Base-by-base conservation (phyloP, 2,113 vertebrate genomes). In the Romanogobio albipinnatus region DNA sequence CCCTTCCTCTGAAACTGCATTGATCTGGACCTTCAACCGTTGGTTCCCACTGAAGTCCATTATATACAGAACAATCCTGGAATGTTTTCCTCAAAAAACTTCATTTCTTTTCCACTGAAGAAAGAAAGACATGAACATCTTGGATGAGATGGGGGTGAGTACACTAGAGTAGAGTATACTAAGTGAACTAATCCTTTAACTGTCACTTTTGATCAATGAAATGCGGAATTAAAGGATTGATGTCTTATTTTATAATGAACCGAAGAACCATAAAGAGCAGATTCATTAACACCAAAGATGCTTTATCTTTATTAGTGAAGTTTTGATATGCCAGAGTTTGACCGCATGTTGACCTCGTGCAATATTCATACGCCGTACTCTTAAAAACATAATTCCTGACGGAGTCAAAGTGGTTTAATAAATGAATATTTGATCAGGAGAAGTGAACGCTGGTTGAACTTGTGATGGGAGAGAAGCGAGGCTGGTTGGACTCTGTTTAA, bases 381-480 rank as follows among this genome's bases (percentile, higher is more conserved):
- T 17, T 79, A 24, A 79, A 79, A 24, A 79, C 62, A 51, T 66
- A 26, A 81, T 49, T 81, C 59, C 29, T 59, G 10, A 33, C 9
- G 17, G 53, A 78, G 59, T 81, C 14, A 47, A 51, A 81, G 61
- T 68, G 79, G 45, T 68, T 79, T 81, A 68, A 68, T 81, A 81
- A 68, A 81, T 68, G 45, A 70, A 70, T 82, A 82, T 82, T 82
- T 82, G 64, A 56, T 71, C 29, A 39, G 17, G 80, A 24, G 80
- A 15, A 1, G n/a, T 62, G 77, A 84, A 76, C 22, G 5, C 79
- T 81, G 43, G 47, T 17, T 26, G 68, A 74, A 76, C 39, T 19
- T 26, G 45, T 29, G 29, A 3, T 4, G n/a, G n/a, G 29, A 15
- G 56, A 13, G 13, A 49, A 51, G 56, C 5, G 49, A 24, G 13